phyloP scores from a whole-genome alignment of 2,888 invertebrate species.

The Willowsia nigromaculata region DNA sequence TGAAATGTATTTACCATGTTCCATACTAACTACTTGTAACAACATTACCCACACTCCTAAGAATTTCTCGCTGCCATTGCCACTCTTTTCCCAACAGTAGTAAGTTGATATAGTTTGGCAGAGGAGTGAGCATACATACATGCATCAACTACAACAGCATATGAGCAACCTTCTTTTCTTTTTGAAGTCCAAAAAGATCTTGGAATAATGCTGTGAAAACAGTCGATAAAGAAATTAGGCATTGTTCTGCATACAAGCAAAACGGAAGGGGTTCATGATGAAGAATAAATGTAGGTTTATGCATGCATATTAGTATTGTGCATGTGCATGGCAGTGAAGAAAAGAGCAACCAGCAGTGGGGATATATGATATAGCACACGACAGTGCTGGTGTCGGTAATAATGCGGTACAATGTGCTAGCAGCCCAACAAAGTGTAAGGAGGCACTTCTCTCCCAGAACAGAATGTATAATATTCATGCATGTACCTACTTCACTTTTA shows the following conservation, averaged over 20 bases:
- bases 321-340: background rate
- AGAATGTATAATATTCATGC: no score
- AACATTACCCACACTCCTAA: conserved; percentile 15
- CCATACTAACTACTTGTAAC: conserved; percentile 25
- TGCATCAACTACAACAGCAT: background rate
- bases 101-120: background rate
- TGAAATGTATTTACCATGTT: conserved; percentile 19
- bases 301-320: background rate
- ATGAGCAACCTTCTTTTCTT: conserved; percentile 3
- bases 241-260: conserved; percentile 14
- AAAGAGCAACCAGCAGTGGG: conserved; percentile 2
- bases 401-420: background rate
- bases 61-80: conserved; percentile 54
- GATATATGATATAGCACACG: background rate
- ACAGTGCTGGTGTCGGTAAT: background rate
- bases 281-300: background rate
- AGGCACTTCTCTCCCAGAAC: conserved; percentile 17
- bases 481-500: conserved; percentile 10
- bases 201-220: conserved; percentile 24
- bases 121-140: background rate
- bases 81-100: conserved; percentile 7
- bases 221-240: conserved; percentile 63
- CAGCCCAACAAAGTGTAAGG: background rate
- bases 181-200: background rate
- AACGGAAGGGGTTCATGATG: background rate